Conservation (phyloP, 1,140 invertebrate species). For the Oscheius sp. region DNA sequence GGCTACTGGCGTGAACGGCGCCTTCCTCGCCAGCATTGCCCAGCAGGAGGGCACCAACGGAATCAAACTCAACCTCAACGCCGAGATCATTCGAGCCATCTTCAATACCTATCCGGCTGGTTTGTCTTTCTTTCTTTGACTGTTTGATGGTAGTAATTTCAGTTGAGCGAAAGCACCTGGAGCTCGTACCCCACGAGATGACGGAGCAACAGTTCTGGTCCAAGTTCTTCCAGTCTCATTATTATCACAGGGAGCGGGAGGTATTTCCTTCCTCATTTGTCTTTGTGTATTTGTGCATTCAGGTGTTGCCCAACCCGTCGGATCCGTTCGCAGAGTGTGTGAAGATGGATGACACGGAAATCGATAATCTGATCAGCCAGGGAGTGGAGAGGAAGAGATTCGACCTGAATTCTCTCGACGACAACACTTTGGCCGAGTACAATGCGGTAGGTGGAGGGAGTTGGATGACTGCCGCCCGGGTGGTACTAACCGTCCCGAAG, state of each 20-base stretch:
- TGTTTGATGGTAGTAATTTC: conserved; percentile 40
- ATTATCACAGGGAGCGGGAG: conserved; percentile 90
- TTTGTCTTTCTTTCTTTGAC: conserved; percentile 45
- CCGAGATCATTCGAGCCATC: conserved; percentile 94
- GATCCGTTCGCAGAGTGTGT: conserved; percentile 49
- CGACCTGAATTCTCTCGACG: conserved; percentile 38
- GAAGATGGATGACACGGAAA: conserved; percentile 45
- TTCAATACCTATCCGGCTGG: conserved; percentile 96
- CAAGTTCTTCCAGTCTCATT: conserved; percentile 98
- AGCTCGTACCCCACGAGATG: conserved; percentile 92
- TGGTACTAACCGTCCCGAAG: too few species aligned
- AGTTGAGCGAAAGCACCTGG: conserved; percentile 91
- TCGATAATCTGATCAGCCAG: conserved; percentile 21
- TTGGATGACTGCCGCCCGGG: too few species aligned
- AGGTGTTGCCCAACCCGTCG: conserved; percentile 44
- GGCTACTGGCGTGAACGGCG: conserved; percentile 82
- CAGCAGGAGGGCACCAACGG: conserved; percentile 95
- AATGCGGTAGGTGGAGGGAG: too few species aligned
- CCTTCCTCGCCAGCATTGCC: conserved; percentile 69
- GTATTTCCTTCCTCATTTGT: not conserved
- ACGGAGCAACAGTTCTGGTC: conserved; percentile 97
- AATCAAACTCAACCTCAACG: conserved; percentile 91
- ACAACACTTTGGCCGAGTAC: conserved; percentile 23
- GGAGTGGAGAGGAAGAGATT: conserved; percentile 29
- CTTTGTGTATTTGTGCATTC: not conserved